Conservation (phyloP, 2,888 invertebrate genomes). For the Mechanitis messenoides region DNA sequence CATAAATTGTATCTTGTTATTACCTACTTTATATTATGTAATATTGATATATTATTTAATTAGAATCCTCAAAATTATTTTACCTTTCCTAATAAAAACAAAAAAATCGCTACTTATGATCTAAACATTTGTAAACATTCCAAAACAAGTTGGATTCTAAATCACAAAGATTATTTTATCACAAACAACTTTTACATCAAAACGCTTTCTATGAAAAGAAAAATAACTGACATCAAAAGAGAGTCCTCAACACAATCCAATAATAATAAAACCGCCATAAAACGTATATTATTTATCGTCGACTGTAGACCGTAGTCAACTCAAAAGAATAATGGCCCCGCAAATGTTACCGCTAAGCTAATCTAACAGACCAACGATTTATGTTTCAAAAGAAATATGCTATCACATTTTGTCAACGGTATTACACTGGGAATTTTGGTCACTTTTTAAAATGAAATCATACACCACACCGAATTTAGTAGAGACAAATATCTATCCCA, state of each 20-base stretch:
- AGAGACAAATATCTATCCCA: no score
- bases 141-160: constrained; percentile 10
- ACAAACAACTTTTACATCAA: constrained; percentile 28
- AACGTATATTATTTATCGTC: constrained; percentile 65
- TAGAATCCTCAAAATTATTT: no score
- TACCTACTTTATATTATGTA: no score
- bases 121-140: neutral
- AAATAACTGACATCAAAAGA: constrained; percentile 48
- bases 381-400: constrained; percentile 34
- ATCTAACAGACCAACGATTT: constrained; percentile 34
- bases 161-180: constrained; percentile 10
- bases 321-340: constrained; percentile 40
- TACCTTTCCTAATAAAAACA: no score
- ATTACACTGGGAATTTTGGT: constrained; percentile 20
- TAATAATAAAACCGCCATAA: constrained; percentile 65
- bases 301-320: constrained; percentile 36
- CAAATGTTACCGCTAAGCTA: constrained; percentile 41
- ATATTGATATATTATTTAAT: no score
- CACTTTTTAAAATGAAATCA: constrained; percentile 2
- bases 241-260: constrained; percentile 57
- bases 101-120: no score
- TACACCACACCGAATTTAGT: neutral
- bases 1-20: no score
- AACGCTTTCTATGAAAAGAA: constrained; percentile 44
- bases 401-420: constrained; percentile 30